Conservation (phyloP, 2,797 vertebrate species). For the Cuniculus paca region DNA sequence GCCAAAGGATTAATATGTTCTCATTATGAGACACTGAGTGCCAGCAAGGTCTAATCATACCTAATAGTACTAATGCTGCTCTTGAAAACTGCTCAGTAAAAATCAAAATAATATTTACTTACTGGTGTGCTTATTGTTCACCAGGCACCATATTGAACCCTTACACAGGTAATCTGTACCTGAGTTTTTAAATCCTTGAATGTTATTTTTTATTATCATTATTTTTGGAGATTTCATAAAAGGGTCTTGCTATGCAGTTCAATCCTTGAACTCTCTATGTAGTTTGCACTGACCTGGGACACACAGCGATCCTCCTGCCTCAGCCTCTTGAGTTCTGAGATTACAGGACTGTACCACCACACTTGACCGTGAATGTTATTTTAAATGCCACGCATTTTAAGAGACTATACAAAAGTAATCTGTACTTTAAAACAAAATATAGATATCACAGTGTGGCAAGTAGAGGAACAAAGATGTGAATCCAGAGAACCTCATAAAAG, state of each 20-base stretch:
- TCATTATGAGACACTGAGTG: background rate
- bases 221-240: background rate
- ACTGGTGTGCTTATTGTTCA: background rate
- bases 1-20: background rate
- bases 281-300: background rate
- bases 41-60: background rate
- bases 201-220: background rate
- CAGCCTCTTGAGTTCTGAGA: background rate
- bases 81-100: constrained; percentile 7
- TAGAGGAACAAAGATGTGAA: background rate
- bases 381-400: background rate
- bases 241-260: background rate
- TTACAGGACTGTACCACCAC: background rate
- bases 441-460: background rate
- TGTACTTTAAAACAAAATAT: background rate
- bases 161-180: background rate
- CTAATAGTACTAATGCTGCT: background rate
- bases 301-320: background rate
- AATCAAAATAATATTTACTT: constrained; percentile 10
- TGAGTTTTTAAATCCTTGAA: background rate
- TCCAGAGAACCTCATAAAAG: background rate
- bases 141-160: background rate
- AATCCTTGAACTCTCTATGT: background rate
- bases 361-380: background rate
- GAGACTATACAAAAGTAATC: background rate